Evolutionary conservation across 2,888 invertebrate genomes (phyloP).

Genomic region (Timandra comae): DNA sequence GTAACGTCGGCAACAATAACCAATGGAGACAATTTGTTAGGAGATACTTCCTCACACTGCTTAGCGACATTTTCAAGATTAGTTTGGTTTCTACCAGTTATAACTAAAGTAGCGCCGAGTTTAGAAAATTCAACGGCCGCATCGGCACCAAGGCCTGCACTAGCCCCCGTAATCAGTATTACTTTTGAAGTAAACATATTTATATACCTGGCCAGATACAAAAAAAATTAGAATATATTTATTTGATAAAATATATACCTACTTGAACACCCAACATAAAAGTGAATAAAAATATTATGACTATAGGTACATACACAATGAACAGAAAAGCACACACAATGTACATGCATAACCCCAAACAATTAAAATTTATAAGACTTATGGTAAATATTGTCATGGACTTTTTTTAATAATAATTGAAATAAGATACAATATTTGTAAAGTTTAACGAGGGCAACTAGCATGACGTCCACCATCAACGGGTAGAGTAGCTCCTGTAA

Average conservation of each 20-base stretch:
- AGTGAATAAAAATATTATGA: too few species aligned
- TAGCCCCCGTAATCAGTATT: constrained; percentile 78
- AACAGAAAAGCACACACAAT: too few species aligned
- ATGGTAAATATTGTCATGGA: too few species aligned
- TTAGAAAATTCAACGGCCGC: constrained; percentile 79
- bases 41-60: constrained; percentile 58
- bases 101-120: constrained; percentile 75
- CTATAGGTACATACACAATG: too few species aligned
- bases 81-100: constrained; percentile 80
- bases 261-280: too few species aligned
- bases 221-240: constrained; percentile 3
- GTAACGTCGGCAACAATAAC: constrained; percentile 77
- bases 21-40: constrained; percentile 51
- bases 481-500: constrained; percentile 88
- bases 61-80: constrained; percentile 78
- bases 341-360: too few species aligned
- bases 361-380: too few species aligned
- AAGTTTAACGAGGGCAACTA: constrained; percentile 85
- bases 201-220: constrained; percentile 9
- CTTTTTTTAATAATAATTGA: too few species aligned
- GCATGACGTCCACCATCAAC: constrained; percentile 94
- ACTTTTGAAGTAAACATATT: constrained; percentile 70
- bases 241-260: too few species aligned
- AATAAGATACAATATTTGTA: too few species aligned
- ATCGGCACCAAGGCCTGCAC: constrained; percentile 82